Evolutionary conservation across 2,797 vertebrate genomes (phyloP).

Genomic region (Scarus forsteni): DNA sequence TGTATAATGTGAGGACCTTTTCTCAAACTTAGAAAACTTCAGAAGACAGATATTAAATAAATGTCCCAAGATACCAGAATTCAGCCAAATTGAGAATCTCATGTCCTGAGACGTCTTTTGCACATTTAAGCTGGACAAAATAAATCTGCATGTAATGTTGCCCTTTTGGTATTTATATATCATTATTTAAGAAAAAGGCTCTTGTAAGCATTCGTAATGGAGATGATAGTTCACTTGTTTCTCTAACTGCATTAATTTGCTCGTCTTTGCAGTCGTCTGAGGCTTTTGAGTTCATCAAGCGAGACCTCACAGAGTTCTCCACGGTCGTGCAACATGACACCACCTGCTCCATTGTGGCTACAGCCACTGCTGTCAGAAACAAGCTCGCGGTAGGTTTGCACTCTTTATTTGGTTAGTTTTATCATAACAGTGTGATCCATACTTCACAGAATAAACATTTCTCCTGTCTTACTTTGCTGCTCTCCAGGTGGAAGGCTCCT

Average conservation of each 20-base stretch:
- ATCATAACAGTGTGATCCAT: not conserved
- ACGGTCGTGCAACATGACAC: constrained; percentile 98
- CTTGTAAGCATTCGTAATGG: not conserved
- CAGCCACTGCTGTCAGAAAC: constrained; percentile 94
- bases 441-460: not conserved
- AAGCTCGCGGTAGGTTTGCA: constrained; percentile 88
- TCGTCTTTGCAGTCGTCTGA: constrained; percentile 89
- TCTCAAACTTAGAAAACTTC: too few species aligned
- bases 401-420: not conserved
- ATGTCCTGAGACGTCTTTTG: too few species aligned
- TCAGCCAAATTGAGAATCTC: too few species aligned
- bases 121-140: too few species aligned
- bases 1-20: too few species aligned
- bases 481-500: constrained; percentile 91
- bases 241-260: not conserved
- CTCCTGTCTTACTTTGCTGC: not conserved
- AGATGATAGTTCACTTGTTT: not conserved
- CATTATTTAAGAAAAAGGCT: not conserved
- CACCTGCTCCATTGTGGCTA: constrained; percentile 95
- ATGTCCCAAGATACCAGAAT: too few species aligned
- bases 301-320: constrained; percentile 95
- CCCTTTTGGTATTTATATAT: not conserved
- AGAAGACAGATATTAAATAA: too few species aligned
- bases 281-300: constrained; percentile 96
- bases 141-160: too few species aligned